These are phyloP conservation scores for Agapornis roseicollis DNA, from an alignment of 2,113 vertebrate species.

Conservation along the genomic window DNA sequence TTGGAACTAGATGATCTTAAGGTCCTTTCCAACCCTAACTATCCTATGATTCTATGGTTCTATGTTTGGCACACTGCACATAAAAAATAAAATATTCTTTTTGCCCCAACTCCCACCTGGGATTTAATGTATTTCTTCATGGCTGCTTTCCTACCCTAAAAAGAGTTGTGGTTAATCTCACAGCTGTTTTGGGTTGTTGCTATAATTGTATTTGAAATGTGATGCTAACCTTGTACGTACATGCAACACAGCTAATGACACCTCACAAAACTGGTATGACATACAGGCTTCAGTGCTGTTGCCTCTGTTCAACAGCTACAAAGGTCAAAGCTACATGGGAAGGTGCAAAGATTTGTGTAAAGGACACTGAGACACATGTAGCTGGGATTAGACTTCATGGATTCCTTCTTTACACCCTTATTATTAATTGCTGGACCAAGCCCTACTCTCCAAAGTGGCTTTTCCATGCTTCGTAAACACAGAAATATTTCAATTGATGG, in stretches of 20 bases:
- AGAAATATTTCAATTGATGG: slow-evolving; percentile 4
- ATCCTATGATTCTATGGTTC: no score
- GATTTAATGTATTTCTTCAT: neutral
- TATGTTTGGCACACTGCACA: neutral
- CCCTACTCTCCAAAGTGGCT: neutral
- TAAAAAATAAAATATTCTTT: neutral
- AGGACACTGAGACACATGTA: neutral
- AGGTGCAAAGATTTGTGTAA: neutral
- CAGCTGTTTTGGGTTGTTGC: neutral
- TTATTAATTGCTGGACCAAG: neutral
- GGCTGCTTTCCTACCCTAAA: neutral
- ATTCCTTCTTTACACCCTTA: neutral
- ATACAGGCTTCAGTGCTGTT: neutral
- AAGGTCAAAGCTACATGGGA: neutral
- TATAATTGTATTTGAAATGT: neutral
- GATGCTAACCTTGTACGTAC: neutral
- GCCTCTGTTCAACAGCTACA: neutral
- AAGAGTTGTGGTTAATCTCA: neutral
- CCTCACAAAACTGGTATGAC: neutral
- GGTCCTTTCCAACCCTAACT: no score
- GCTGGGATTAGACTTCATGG: neutral
- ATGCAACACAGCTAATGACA: neutral
- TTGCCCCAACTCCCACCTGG: neutral
- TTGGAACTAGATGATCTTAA: no score
- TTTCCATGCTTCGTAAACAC: neutral